Base-by-base conservation (phyloP, 2,888 invertebrate species). In the Aspidiotus rigidus region DNA sequence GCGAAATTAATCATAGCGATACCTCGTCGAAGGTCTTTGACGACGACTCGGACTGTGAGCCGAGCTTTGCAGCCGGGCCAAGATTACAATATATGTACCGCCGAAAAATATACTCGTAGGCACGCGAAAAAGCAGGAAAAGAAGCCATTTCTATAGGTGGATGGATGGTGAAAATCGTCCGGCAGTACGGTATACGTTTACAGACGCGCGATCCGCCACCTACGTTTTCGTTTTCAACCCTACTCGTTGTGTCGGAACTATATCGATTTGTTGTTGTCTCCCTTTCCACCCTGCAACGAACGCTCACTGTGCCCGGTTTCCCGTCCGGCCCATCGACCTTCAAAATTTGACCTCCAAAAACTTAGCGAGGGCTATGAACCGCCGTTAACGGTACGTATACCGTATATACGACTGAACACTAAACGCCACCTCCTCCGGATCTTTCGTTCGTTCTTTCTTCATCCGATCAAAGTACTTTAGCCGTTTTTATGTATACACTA, bases 271-370 rank as follows among this genome's bases (percentile, higher is more conserved):
- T 57, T 66, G 40, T 66, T 42, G 56, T 66, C 66, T 57, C 44
- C 57, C 56, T 56, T n/a, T 41, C 66, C 59, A 44, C 57, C 57
- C 57, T 41, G n/a, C 39, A 15, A 8, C 13, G 39, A 16, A 9
- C 39, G 13, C 54, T 17, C 28, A 28, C 42, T 42, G 15, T 39
- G 28, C 63, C 63, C 54, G 63, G n/a, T 28, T 28, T 28, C 28
- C 28, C 49, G 17, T 16, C 62, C 49, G 62, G 28, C 63, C 16
- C 41, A 63, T 66, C 66, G 66, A 66, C 66, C 66, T 66, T 66
- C 66, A 66, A 66, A 66, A 66, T 66, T 66, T 66, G 66, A 66
- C 66, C 66, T 66, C 66, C 66, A 66, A 66, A 66, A 66, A 66
- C 66, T 66, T 66, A 56, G 57, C 41, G 55, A 56, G 66, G 66